These are phyloP conservation scores for Enhydra lutris DNA, from an alignment of 2,113 vertebrate genomes.

Conservation along the genomic window DNA sequence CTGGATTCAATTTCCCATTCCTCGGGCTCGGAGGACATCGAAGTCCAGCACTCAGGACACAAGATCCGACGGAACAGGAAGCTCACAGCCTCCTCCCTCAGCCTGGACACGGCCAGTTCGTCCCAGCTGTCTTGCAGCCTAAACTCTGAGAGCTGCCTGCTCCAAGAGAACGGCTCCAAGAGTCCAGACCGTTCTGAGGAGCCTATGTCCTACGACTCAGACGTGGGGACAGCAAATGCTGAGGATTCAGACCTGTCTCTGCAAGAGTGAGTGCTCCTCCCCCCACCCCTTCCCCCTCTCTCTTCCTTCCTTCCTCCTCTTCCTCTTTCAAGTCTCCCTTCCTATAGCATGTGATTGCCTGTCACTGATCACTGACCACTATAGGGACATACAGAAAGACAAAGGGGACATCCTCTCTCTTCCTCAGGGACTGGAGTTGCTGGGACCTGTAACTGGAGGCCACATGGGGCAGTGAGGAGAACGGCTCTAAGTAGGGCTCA, in stretches of 20 bases:
- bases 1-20: constrained; percentile 93
- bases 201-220: constrained; percentile 84
- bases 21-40: constrained; percentile 85
- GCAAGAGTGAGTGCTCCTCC: constrained; percentile 86
- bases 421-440: neutral
- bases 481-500: neutral
- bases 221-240: constrained; percentile 67
- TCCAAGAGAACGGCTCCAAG: constrained; percentile 81
- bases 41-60: constrained; percentile 78
- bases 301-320: neutral
- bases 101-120: constrained; percentile 90
- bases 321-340: neutral
- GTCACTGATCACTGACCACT: neutral
- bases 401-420: neutral
- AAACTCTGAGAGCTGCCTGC: constrained; percentile 89
- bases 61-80: constrained; percentile 73
- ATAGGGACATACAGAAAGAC: neutral
- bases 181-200: constrained; percentile 82
- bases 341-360: neutral
- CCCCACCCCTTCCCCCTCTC: too few species aligned
- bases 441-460: neutral
- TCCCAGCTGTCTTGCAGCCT: constrained; percentile 95
- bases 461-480: neutral
- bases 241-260: constrained; percentile 78
- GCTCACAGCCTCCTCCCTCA: constrained; percentile 88